Conservation (phyloP, 2,888 invertebrate species). For the Drosophila prolongata region DNA sequence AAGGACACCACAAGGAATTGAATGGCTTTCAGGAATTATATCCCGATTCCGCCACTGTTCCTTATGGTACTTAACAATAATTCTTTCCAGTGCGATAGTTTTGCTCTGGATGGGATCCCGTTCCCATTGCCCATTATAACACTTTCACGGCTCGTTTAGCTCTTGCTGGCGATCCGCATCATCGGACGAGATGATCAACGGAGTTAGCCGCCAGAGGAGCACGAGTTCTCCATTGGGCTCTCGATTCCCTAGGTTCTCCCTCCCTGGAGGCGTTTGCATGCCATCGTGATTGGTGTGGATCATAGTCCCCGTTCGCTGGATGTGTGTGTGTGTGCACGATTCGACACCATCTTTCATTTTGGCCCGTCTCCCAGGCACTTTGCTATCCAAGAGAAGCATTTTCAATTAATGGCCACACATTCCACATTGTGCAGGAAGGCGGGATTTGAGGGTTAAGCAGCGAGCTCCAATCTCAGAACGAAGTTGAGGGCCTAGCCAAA, state of each 20-base stretch:
- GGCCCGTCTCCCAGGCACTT: slow-evolving; percentile 54
- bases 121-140: slow-evolving; percentile 81
- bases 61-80: no score
- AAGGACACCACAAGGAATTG: no score
- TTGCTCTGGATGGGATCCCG: slow-evolving; percentile 32
- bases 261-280: slow-evolving; percentile 72
- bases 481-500: slow-evolving; percentile 13
- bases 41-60: not conserved
- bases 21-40: no score
- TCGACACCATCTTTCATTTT: slow-evolving; percentile 77
- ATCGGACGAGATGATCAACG: slow-evolving; percentile 68
- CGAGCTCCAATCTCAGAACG: slow-evolving; percentile 8
- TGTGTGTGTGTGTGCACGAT: slow-evolving; percentile 60
- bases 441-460: not conserved
- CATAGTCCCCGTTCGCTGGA: slow-evolving; percentile 33
- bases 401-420: slow-evolving; percentile 79
- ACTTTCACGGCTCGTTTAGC: slow-evolving; percentile 84
- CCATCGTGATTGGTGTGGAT: slow-evolving; percentile 73
- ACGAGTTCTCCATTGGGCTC: slow-evolving; percentile 34
- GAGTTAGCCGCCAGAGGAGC: slow-evolving; percentile 42
- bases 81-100: slow-evolving; percentile 22
- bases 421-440: slow-evolving; percentile 43
- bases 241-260: slow-evolving; percentile 16
- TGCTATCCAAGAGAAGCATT: slow-evolving; percentile 59
- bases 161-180: slow-evolving; percentile 47